These are phyloP conservation scores for Anarrhichthys ocellatus DNA, from an alignment of 2,113 vertebrate genomes.

Conservation along the genomic window DNA sequence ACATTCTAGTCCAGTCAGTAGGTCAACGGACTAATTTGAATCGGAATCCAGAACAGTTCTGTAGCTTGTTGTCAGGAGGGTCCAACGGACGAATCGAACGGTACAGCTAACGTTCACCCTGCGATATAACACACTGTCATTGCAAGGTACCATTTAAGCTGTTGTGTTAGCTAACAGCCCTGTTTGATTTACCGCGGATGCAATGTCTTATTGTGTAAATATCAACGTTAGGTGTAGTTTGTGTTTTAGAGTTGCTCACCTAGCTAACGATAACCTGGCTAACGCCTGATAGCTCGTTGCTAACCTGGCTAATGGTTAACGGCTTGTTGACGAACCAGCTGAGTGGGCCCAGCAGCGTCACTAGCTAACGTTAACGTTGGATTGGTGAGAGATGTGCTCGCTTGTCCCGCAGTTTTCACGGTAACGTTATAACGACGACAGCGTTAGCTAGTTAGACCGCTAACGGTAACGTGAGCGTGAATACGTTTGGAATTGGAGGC, in stretches of 20 bases:
- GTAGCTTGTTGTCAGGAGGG: constrained; percentile 14
- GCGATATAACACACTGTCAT: constrained; percentile 72
- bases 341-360: constrained; percentile 80
- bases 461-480: constrained; percentile 63
- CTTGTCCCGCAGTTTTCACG: constrained; percentile 75
- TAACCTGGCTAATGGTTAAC: constrained; percentile 77
- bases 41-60: constrained; percentile 16
- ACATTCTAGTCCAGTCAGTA: constrained; percentile 63
- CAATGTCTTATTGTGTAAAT: not conserved
- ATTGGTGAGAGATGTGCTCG: constrained; percentile 72
- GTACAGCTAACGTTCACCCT: constrained; percentile 66
- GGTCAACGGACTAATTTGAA: constrained; percentile 59
- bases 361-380: constrained; percentile 73
- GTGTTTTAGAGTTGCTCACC: constrained; percentile 6
- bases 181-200: constrained; percentile 13
- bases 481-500: constrained; percentile 53
- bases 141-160: constrained; percentile 47
- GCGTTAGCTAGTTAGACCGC: constrained; percentile 70
- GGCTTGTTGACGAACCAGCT: constrained; percentile 81
- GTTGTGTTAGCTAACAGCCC: constrained; percentile 27
- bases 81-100: constrained; percentile 27
- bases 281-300: constrained; percentile 59
- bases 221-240: not conserved
- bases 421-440: constrained; percentile 71
- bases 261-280: constrained; percentile 54